Percentiles rank a stretch among this genome's conserved stretches.
Conservation (phyloP, 2,797 vertebrate species). For the Eospalax fontanierii region DNA sequence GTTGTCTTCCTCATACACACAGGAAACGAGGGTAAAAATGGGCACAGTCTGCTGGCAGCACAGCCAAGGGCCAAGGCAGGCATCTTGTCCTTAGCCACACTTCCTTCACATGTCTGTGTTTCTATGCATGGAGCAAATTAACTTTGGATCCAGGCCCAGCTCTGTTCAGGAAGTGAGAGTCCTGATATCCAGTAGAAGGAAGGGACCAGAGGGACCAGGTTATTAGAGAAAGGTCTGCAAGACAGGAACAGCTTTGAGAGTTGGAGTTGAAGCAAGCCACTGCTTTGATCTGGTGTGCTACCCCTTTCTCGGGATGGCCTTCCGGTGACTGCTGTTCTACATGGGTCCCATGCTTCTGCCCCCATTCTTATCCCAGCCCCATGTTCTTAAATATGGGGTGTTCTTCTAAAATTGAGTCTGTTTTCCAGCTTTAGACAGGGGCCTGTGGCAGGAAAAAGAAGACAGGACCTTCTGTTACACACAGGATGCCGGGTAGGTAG, state of each 20-base stretch:
- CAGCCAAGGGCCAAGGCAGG: background rate
- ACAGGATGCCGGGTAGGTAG: background rate
- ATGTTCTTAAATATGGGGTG: background rate
- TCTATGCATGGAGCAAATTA: slow-evolving; percentile 14
- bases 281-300: background rate
- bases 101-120: background rate
- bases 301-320: background rate
- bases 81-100: background rate
- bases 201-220: background rate
- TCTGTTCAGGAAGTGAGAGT: background rate
- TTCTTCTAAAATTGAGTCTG: background rate
- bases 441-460: background rate
- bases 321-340: background rate
- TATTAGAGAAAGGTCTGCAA: background rate
- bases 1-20: background rate
- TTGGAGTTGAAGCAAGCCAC: background rate
- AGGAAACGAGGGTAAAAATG: background rate
- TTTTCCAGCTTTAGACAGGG: background rate
- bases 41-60: background rate
- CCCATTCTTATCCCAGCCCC: background rate
- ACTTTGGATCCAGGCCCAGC: background rate
- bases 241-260: background rate
- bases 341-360: background rate
- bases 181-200: background rate
- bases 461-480: background rate